These are phyloP conservation scores for Hippocampus kuda DNA, from an alignment of 2,797 vertebrate species.

Conservation along the genomic window DNA sequence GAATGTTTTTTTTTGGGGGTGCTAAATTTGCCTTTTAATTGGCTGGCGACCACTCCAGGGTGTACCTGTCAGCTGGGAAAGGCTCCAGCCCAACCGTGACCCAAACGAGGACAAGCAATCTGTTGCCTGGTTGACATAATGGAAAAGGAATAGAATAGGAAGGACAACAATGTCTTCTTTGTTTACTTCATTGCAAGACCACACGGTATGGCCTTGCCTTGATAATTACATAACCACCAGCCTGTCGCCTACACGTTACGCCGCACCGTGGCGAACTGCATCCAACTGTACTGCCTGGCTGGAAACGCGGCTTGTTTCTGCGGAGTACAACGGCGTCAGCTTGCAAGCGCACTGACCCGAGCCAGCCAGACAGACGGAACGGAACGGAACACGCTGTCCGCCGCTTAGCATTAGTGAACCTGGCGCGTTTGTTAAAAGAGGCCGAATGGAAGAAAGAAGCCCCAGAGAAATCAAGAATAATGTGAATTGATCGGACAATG, in stretches of 20 bases:
- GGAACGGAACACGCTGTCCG: conserved; percentile 27
- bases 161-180: not conserved
- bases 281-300: not conserved
- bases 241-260: not conserved
- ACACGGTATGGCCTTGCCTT: not conserved
- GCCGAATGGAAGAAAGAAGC: conserved; percentile 13
- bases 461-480: not conserved
- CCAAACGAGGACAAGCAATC: no score
- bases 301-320: not conserved
- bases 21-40: no score
- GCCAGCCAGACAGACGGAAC: conserved; percentile 19
- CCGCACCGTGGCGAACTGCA: not conserved
- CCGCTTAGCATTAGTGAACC: conserved; percentile 37
- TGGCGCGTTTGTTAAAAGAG: conserved; percentile 22
- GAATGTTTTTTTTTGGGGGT: no score
- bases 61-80: no score
- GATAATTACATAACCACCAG: not conserved
- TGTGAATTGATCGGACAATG: not conserved
- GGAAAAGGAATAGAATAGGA: not conserved
- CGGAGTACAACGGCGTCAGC: conserved; percentile 26
- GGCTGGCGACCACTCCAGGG: no score
- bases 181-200: not conserved
- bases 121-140: no score
- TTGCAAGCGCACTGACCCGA: conserved; percentile 31
- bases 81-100: no score